These are phyloP conservation scores for Metacarcinus magister DNA, from an alignment of 2,888 invertebrate genomes.

Conservation along the genomic window DNA sequence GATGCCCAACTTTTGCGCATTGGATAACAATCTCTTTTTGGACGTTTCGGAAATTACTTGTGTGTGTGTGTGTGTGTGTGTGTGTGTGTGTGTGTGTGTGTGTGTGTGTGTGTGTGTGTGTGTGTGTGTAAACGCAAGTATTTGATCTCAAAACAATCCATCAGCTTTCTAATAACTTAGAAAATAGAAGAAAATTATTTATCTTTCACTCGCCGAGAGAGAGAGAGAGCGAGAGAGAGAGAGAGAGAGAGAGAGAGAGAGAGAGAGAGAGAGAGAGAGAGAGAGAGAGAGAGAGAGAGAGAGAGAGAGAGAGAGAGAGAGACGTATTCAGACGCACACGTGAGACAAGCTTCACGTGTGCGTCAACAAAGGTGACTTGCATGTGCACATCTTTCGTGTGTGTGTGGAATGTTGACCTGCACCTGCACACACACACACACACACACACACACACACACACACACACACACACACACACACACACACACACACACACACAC, in stretches of 20 bases:
- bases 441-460: background rate
- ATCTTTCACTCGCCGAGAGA: background rate
- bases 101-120: constrained; percentile 58
- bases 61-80: constrained; percentile 57
- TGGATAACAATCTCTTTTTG: background rate
- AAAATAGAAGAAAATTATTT: no score
- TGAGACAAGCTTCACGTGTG: no score
- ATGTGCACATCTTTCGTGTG: no score
- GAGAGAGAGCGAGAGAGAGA: constrained; percentile 14
- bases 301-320: no score
- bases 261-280: constrained; percentile 9
- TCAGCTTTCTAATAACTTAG: no score
- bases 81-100: constrained; percentile 60
- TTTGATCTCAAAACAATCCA: no score
- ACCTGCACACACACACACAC: no score
- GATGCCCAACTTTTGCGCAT: background rate
- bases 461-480: constrained; percentile 17
- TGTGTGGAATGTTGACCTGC: no score
- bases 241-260: constrained; percentile 26
- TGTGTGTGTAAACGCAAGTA: constrained; percentile 10
- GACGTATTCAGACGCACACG: no score
- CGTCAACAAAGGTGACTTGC: no score
- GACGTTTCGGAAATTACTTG: background rate
- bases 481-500: constrained; percentile 26
- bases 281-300: no score